These are phyloP conservation scores for Colistium nudipinnis DNA, from an alignment of 2,113 vertebrate genomes.

Conservation along the genomic window DNA sequence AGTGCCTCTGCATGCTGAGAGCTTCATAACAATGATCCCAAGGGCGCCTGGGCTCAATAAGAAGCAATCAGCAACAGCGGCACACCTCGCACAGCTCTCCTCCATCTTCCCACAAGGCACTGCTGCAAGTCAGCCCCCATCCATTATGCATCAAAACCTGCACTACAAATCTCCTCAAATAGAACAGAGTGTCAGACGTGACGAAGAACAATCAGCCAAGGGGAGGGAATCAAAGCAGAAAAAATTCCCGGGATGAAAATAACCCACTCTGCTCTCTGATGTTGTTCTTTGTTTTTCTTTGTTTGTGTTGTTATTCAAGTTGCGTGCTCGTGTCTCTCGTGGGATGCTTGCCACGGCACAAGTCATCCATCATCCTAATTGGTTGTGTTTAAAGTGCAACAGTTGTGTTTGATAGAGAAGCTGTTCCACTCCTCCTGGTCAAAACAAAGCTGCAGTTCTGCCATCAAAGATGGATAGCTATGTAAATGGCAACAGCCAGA, in stretches of 20 bases:
- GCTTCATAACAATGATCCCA: conserved; percentile 55
- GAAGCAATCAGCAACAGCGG: conserved; percentile 70
- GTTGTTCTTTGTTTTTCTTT: conserved; percentile 70
- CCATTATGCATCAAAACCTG: conserved; percentile 76
- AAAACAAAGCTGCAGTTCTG: conserved; percentile 60
- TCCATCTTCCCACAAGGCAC: conserved; percentile 69
- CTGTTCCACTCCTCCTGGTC: conserved; percentile 69
- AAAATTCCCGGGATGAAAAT: conserved; percentile 69
- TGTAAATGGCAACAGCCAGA: conserved; percentile 59
- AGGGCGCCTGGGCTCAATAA: conserved; percentile 71
- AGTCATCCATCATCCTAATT: conserved; percentile 82
- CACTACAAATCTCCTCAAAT: conserved; percentile 73
- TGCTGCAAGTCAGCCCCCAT: conserved; percentile 66
- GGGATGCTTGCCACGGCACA: conserved; percentile 60
- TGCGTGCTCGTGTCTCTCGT: conserved; percentile 70
- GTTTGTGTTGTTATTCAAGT: conserved; percentile 73
- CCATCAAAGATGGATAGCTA: conserved; percentile 59
- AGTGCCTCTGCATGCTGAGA: conserved; percentile 47
- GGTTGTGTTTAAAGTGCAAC: conserved; percentile 76
- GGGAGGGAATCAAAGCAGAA: conserved; percentile 56
- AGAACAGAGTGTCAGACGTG: conserved; percentile 76
- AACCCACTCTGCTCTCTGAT: conserved; percentile 63
- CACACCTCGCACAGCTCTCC: conserved; percentile 48
- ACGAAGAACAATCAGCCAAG: conserved; percentile 73
- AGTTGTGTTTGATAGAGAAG: conserved; percentile 66